Conservation (phyloP, 2,888 invertebrate species). For the Plagodis pulveraria region DNA sequence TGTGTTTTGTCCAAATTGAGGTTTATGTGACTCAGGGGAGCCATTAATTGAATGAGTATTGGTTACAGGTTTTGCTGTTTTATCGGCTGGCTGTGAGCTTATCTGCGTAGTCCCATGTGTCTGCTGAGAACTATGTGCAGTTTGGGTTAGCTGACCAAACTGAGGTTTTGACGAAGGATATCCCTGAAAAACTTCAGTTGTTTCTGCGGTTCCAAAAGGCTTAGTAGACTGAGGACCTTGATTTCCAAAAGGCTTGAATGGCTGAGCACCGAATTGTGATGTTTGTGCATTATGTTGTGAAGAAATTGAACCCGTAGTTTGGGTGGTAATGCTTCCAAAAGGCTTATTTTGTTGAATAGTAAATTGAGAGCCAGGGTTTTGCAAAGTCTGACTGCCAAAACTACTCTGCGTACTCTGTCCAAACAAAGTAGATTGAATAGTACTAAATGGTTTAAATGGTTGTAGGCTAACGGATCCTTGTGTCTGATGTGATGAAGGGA, state of each 20-base stretch:
- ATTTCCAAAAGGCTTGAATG: constrained; percentile 20
- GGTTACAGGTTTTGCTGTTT: constrained; percentile 12
- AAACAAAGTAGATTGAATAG: constrained; percentile 11
- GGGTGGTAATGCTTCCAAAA: constrained; percentile 8
- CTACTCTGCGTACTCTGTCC: constrained; percentile 23
- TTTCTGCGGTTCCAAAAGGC: constrained; percentile 15
- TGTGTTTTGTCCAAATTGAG: constrained; percentile 23
- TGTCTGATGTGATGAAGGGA: constrained; percentile 3
- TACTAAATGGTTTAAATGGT: constrained; percentile 15
- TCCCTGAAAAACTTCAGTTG: constrained; percentile 15
- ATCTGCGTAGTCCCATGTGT: constrained; percentile 11
- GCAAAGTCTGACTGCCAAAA: constrained; percentile 2
- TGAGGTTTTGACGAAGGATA: constrained; percentile 29
- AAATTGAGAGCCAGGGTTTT: constrained; percentile 8
- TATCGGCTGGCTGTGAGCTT: constrained; percentile 10
- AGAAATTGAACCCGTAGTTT: constrained; percentile 1
- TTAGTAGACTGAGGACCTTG: constrained; percentile 8
- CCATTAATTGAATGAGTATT: constrained; percentile 15
- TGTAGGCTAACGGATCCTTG: constrained; percentile 17
- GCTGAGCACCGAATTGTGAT: constrained; percentile 1
- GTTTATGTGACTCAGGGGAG: constrained; percentile 11
- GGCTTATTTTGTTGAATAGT: constrained; percentile 3
- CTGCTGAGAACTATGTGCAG: constrained; percentile 19
- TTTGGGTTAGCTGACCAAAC: constrained; percentile 23
- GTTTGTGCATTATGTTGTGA: constrained; percentile 10